Percentiles rank a stretch among this genome's conserved stretches.
These are phyloP conservation scores for Endotricha flammealis DNA, from an alignment of 2,888 invertebrate species.

Conservation along the genomic window DNA sequence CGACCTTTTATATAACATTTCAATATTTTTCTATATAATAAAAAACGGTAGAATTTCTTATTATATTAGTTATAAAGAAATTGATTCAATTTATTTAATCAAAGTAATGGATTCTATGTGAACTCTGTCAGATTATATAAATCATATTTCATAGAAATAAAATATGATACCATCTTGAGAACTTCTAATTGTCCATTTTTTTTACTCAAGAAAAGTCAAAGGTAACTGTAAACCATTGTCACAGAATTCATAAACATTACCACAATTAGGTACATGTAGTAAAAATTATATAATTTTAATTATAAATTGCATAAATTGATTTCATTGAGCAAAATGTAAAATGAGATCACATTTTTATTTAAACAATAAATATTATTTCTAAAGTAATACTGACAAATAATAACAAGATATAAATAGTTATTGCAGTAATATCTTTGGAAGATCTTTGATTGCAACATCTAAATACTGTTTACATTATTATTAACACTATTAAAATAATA, in stretches of 20 bases:
- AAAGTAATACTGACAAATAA: neutral
- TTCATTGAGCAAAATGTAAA: slow-evolving; percentile 26
- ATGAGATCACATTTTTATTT: slow-evolving; percentile 22
- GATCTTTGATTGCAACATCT: slow-evolving; percentile 15
- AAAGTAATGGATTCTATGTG: neutral
- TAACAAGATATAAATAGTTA: too few relatives aligned
- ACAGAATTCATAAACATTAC: too few relatives aligned
- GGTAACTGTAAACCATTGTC: too few relatives aligned
- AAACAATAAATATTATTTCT: neutral
- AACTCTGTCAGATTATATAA: neutral
- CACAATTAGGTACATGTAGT: too few relatives aligned
- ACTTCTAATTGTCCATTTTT: too few relatives aligned
- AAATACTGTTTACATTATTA: slow-evolving; percentile 10
- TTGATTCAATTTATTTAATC: neutral
- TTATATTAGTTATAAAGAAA: neutral
- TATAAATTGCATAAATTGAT: slow-evolving; percentile 18
- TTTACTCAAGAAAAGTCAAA: too few relatives aligned
- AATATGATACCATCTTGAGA: too few relatives aligned
- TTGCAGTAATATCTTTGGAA: slow-evolving; percentile 1
- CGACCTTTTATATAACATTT: neutral
- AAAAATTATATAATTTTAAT: too few relatives aligned
- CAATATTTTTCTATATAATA: slow-evolving; percentile 1
- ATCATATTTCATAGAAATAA: too few relatives aligned
- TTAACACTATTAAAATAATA: slow-evolving; percentile 13
- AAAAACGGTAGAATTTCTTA: slow-evolving; percentile 2